A percentile compares a stretch with the other conserved stretches of the same genome.
Conservation (phyloP, 2,113 vertebrate species). For the Podarcis cretensis region DNA sequence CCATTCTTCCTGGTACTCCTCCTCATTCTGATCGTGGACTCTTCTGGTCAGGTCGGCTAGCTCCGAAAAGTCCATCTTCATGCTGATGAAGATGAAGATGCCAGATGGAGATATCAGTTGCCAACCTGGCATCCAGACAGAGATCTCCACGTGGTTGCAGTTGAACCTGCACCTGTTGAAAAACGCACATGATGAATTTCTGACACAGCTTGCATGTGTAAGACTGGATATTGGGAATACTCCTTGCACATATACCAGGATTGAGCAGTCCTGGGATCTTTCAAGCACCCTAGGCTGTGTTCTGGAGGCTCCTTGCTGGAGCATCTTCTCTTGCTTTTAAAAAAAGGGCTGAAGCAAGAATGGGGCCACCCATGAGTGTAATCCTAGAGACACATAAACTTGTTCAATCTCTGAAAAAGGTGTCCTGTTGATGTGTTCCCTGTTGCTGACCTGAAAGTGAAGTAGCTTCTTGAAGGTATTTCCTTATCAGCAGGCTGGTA, state of each 20-base stretch:
- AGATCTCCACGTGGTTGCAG: too few species aligned
- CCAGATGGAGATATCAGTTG: too few species aligned
- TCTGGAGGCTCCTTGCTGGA: not conserved
- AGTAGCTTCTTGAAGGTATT: not conserved
- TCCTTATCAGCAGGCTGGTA: not conserved
- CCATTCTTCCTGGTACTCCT: too few species aligned
- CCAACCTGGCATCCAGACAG: too few species aligned
- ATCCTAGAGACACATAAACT: not conserved
- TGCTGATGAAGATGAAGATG: too few species aligned
- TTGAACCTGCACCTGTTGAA: too few species aligned
- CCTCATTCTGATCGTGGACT: too few species aligned
- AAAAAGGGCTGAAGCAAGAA: not conserved
- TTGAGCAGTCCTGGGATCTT: not conserved
- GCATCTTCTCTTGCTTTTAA: not conserved
- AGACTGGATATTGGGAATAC: not conserved
- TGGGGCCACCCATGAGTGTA: not conserved
- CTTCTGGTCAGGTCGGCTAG: too few species aligned
- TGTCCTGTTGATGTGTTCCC: not conserved
- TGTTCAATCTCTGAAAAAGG: not conserved
- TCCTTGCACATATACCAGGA: not conserved
- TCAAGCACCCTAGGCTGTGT: not conserved
- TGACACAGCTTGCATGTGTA: not conserved
- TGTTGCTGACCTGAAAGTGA: not conserved
- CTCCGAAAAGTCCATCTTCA: too few species aligned
- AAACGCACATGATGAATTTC: too few species aligned